Percentiles rank a stretch among this genome's conserved stretches.
Conservation (phyloP, 2,113 vertebrate species). For the Seriola aureovittata region DNA sequence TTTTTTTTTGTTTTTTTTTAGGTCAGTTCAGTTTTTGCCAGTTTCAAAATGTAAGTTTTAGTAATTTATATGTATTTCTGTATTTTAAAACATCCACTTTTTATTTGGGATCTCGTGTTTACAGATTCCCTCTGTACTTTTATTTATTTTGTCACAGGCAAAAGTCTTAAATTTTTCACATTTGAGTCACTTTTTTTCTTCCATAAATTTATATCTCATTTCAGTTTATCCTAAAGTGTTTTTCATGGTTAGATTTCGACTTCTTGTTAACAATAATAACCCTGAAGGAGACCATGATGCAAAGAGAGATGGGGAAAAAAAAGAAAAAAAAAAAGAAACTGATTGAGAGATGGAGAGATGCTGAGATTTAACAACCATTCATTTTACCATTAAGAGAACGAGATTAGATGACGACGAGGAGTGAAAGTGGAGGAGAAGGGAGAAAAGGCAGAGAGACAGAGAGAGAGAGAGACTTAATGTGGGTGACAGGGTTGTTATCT, state of each 20-base stretch:
- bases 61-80: background rate
- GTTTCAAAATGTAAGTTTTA: background rate
- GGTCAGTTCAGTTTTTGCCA: background rate
- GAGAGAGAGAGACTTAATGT: constrained; percentile 51
- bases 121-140: background rate
- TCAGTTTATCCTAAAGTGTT: constrained; percentile 23
- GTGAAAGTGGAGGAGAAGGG: constrained; percentile 37
- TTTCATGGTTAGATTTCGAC: constrained; percentile 49
- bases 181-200: constrained; percentile 11
- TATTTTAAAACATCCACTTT: background rate
- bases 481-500: constrained; percentile 78
- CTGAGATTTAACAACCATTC: constrained; percentile 67
- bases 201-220: constrained; percentile 45
- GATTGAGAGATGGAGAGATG: constrained; percentile 43
- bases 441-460: background rate
- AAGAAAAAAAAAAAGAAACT: background rate
- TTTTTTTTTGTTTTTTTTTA: background rate
- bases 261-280: constrained; percentile 60
- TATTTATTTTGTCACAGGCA: background rate
- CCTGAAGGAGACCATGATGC: constrained; percentile 61
- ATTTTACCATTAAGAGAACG: constrained; percentile 61
- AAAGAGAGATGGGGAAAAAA: constrained; percentile 44
- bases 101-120: background rate
- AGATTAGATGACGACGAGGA: constrained; percentile 41
- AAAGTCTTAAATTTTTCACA: background rate